Evolutionary conservation across 2,797 vertebrate species (phyloP).

Genomic region (Sebastes trivittatus): DNA sequence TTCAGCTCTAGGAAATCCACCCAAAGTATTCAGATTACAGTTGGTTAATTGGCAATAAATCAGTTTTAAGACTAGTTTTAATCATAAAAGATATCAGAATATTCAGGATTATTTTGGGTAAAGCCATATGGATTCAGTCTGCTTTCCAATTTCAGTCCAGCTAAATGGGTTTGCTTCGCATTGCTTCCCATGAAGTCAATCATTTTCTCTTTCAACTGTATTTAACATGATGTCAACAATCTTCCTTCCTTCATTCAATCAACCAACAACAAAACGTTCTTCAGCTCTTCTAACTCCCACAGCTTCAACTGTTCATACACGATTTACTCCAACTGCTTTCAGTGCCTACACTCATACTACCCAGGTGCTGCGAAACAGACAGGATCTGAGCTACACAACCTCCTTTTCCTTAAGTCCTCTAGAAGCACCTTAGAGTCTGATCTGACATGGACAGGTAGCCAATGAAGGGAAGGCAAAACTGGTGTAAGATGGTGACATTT

Average conservation of each 20-base stretch:
- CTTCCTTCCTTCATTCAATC: not conserved
- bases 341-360: not conserved
- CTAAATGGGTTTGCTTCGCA: not conserved
- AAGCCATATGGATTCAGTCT: not conserved
- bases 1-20: not conserved
- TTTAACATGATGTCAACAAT: not conserved
- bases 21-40: not conserved
- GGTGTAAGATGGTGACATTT: not conserved
- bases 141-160: not conserved
- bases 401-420: not conserved
- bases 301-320: not conserved
- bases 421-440: not conserved
- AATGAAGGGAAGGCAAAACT: not conserved
- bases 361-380: no score
- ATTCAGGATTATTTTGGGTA: not conserved
- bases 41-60: not conserved
- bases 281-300: not conserved
- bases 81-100: not conserved
- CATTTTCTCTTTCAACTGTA: not conserved
- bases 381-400: not conserved
- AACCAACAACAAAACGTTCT: not conserved
- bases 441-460: not conserved
- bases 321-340: not conserved
- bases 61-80: not conserved
- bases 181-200: not conserved